Evolutionary conservation across 2,113 vertebrate genomes (phyloP), one percentile per base, ranked within the genome.

Genomic region (Actinemys pallida): DNA sequence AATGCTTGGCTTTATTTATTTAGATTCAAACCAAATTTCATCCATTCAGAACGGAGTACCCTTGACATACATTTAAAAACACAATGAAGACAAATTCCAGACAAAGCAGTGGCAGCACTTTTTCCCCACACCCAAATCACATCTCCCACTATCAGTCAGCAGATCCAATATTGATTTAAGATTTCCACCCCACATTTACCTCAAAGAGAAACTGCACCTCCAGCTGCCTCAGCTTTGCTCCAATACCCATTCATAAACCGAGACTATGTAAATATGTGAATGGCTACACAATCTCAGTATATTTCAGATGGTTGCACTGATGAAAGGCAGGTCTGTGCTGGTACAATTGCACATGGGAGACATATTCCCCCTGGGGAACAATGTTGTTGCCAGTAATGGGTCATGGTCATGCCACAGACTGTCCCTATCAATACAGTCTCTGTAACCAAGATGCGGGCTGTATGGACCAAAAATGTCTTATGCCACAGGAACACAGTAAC

Each of bases 231-330:
- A 52, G 9, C 13, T 39, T 27, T 87, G n/a, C 65, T 29, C 49
- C 10, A 0, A 0, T 0, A 10, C 9, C 65, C 56, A 13, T 69
- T 20, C 50, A 85, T 49, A 35, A n/a, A 59, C 0, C 0, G 25
- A 39, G 90, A 93, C 29, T 31, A 3, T 86, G 62, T 1, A 81
- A 81, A 25, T 5, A 27, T 0, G 2, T 27, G 49, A 92, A 47
- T 20, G 4, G 16, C 84, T 83, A 8, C 65, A 72, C 1, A 31
- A 47, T 2, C 11, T 2, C 7, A 39, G 0, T 10, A 31, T 16
- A 52, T 35, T 47, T 87, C 35, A 52, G 65, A 35, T 22, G 79
- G 39, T 50, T 90, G 49, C 11, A 6, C 45, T 35, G 53, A 78
- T 8, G 14, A 82, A 53, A 53, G 53, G 53, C 2, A 78, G 50